Percentiles rank a stretch among this genome's conserved stretches.
These are phyloP conservation scores for Hyposoter dolosus DNA, from an alignment of 2,888 invertebrate species.

Conservation along the genomic window DNA sequence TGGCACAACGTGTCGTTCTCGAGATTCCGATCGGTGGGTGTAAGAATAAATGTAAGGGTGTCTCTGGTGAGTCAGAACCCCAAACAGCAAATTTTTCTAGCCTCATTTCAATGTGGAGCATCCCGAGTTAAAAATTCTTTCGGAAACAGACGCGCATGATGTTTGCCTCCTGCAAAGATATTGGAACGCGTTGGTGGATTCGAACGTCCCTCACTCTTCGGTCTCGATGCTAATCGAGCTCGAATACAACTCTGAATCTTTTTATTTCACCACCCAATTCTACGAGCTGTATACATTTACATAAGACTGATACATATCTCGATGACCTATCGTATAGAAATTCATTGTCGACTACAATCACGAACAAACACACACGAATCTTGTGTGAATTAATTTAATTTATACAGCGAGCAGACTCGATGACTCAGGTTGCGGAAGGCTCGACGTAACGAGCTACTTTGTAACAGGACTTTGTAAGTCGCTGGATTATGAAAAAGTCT, in stretches of 20 bases:
- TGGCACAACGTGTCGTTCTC: background rate
- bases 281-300: conserved; percentile 12
- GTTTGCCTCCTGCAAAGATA: conserved; percentile 12
- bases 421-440: conserved; percentile 56
- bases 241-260: background rate
- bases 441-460: conserved; percentile 27
- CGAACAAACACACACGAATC: background rate
- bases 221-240: conserved; percentile 47
- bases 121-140: conserved; percentile 3
- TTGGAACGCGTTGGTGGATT: conserved; percentile 53
- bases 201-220: conserved; percentile 40
- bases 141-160: background rate
- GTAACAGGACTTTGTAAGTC: conserved; percentile 19
- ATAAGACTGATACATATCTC: conserved; percentile 62
- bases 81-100: conserved; percentile 24
- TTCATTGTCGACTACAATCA: conserved; percentile 49
- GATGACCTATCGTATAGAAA: conserved; percentile 66
- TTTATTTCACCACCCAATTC: background rate
- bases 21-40: background rate
- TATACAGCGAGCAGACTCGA: conserved; percentile 20
- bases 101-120: conserved; percentile 9
- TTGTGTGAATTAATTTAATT: conserved; percentile 57
- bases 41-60: background rate
- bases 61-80: conserved; percentile 37
- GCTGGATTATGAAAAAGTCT: background rate